Percentiles rank a stretch among this genome's conserved stretches.
Evolutionary conservation across 2,113 vertebrate species (phyloP).

Genomic region (Gobiocypris rarus): DNA sequence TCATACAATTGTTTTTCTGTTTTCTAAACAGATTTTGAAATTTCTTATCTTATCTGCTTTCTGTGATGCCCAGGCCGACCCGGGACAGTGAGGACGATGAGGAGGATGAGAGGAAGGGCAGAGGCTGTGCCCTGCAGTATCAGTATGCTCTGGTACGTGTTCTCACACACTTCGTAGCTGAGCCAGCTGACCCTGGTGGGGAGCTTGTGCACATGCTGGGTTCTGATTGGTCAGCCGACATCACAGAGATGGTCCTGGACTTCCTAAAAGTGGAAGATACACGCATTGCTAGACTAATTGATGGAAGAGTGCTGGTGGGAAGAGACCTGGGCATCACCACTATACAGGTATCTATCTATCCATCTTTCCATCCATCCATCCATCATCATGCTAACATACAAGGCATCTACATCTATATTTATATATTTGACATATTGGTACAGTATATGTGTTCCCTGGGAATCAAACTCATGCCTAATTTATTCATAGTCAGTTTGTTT

Average conservation of each 20-base stretch:
- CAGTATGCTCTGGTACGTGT: conserved; percentile 92
- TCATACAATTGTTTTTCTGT: not conserved
- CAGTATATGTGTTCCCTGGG: not conserved
- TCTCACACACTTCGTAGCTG: conserved; percentile 93
- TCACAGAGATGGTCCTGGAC: conserved; percentile 88
- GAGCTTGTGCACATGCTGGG: conserved; percentile 89
- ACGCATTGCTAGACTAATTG: conserved; percentile 83
- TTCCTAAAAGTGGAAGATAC: conserved; percentile 94
- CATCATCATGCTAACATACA: not conserved
- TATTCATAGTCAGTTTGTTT: not conserved
- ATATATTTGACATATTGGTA: not conserved
- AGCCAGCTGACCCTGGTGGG: conserved; percentile 79
- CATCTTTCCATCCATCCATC: not conserved
- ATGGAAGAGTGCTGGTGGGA: conserved; percentile 85
- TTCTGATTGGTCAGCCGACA: conserved; percentile 93
- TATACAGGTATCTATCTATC: conserved; percentile 80
- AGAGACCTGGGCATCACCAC: conserved; percentile 90
- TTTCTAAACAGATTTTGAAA: not conserved
- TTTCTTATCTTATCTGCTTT: conserved; percentile 3
- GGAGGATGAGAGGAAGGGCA: conserved; percentile 90
- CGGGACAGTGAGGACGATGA: conserved; percentile 97
- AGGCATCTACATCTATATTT: not conserved
- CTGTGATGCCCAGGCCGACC: conserved; percentile 80
- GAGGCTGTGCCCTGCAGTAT: conserved; percentile 93
- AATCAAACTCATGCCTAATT: not conserved